Base-by-base conservation (phyloP, 2,888 invertebrate species). In the Bimastos eiseni region DNA sequence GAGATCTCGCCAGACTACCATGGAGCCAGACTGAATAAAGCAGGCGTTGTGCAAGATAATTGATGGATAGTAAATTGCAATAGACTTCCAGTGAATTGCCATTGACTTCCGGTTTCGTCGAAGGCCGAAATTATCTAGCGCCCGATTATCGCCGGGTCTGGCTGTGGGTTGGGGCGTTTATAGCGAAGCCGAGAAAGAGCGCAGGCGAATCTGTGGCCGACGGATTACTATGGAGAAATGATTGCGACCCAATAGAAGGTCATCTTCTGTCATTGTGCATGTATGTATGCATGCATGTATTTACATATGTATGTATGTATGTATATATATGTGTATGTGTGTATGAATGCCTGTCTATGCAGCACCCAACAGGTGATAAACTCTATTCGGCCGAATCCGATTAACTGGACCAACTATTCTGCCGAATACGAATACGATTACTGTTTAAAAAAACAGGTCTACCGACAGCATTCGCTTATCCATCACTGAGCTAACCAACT, bases 21-120 rank as follows among this genome's bases (percentile, higher is more conserved):
- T n/a, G 24, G 49, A 49, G 49, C 24, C 49, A 17, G 24, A 11
- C 24, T 24, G 30, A 70, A 70, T n/a, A n/a, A n/a, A 11, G 6
- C 70, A n/a, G 70, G 8, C n/a, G 70, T 11, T 30, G 70, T 70
- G 70, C 11, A 30, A 8, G 70, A 70, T 70, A 70, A 70, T 70
- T 70, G 70, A 70, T 70, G 70, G 70, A 70, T 70, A 70, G 70
- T 70, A 70, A 70, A 70, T 70, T 70, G 70, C 70, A 70, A 70
- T n/a, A n/a, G 70, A 70, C 70, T 70, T 70, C 70, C 70, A n/a
- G 70, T 70, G 70, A 30, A 70, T 70, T 70, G 70, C 70, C 1
- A 13, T n/a, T 11, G n/a, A 70, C n/a, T n/a, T 70, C 70, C 70
- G 70, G 70, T 30, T 70, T 70, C 70, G 70, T 70, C 70, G 70